Percentiles rank a stretch among this genome's conserved stretches.
Conservation (phyloP, 2,113 vertebrate genomes). For the Nipponia nippon region DNA sequence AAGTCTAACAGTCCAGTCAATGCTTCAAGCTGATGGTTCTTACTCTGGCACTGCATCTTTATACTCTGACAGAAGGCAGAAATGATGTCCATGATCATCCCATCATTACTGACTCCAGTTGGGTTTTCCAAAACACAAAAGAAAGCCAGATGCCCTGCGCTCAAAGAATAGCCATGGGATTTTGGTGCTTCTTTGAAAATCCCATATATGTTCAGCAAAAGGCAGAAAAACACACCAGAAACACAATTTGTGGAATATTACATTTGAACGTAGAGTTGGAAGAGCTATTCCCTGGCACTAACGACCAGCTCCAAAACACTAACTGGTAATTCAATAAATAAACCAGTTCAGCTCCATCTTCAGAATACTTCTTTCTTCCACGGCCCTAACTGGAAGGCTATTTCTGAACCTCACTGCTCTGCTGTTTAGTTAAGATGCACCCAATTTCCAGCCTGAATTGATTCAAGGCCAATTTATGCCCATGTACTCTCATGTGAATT, state of each 20-base stretch:
- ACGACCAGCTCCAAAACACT: not conserved
- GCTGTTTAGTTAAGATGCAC: not conserved
- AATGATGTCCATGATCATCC: not conserved
- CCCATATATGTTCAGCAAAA: not conserved
- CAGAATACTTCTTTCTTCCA: not conserved
- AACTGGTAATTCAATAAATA: not conserved
- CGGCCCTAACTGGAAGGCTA: not conserved
- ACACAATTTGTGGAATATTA: not conserved
- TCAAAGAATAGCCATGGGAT: not conserved
- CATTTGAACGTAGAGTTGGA: not conserved
- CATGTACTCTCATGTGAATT: not conserved
- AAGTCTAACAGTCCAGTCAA: conserved; percentile 42
- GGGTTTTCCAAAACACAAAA: not conserved
- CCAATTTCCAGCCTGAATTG: not conserved
- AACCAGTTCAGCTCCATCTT: not conserved
- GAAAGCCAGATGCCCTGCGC: not conserved
- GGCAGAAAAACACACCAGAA: not conserved
- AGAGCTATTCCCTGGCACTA: not conserved
- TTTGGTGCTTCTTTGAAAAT: not conserved
- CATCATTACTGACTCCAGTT: not conserved
- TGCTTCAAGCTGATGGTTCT: conserved; percentile 11
- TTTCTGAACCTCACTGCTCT: not conserved
- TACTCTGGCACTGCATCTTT: not conserved
- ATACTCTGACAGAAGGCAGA: conserved; percentile 22
- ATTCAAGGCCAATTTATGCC: not conserved